Percentiles rank a stretch among this genome's conserved stretches.
These are phyloP conservation scores for Pygoscelis adeliae DNA, from an alignment of 2,113 vertebrate species.

Conservation along the genomic window DNA sequence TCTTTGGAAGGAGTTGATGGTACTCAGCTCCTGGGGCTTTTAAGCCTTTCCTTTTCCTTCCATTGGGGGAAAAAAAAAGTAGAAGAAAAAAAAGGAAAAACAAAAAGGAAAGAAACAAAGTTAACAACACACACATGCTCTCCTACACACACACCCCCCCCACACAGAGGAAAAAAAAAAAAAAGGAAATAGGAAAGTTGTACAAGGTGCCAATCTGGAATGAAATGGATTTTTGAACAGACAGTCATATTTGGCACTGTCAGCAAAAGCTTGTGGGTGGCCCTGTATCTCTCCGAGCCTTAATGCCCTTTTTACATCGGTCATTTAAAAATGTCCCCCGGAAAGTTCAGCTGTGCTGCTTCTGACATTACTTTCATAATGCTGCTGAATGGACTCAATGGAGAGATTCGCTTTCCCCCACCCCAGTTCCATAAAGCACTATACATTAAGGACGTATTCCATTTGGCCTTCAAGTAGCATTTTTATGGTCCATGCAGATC, in stretches of 20 bases:
- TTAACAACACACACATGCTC: background rate
- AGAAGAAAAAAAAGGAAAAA: background rate
- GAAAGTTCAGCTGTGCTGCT: background rate
- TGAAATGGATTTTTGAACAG: slow-evolving; percentile 59
- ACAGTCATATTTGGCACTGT: slow-evolving; percentile 62
- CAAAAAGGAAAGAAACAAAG: background rate
- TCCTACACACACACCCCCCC: background rate
- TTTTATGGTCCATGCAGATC: slow-evolving; percentile 31
- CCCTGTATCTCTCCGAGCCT: background rate
- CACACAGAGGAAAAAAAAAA: background rate
- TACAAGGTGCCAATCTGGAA: slow-evolving; percentile 19
- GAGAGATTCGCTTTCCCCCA: background rate
- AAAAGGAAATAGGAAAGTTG: background rate
- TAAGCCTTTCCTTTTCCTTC: background rate
- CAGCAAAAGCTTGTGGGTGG: slow-evolving; percentile 60
- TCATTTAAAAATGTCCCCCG: background rate
- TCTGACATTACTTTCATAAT: background rate
- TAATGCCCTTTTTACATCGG: slow-evolving; percentile 37
- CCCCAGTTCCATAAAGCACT: slow-evolving; percentile 15
- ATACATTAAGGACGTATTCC: background rate
- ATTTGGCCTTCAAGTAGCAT: slow-evolving; percentile 29
- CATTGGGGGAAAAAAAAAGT: fast-evolving
- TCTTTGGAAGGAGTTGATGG: background rate
- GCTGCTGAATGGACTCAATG: background rate
- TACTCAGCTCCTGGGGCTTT: background rate